phyloP scores from a whole-genome alignment of 2,113 vertebrate genomes.

The Corythornis madagascariensis region DNA sequence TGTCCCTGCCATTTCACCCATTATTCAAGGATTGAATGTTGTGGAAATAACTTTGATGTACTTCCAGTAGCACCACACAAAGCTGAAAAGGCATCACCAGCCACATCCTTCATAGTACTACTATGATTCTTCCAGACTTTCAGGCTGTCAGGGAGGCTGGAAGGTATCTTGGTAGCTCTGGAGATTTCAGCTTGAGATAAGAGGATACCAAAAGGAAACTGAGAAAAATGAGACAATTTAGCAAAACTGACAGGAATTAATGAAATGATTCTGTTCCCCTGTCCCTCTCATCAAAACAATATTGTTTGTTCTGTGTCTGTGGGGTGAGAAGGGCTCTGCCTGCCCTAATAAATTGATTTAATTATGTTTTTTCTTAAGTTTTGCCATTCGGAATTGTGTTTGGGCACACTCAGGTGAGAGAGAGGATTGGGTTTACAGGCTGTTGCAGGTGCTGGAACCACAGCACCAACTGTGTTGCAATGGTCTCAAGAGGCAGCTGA shows the following conservation, averaged over 20 bases:
- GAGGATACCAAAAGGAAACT: not conserved
- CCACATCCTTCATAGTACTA: not conserved
- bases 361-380: not conserved
- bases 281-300: not conserved
- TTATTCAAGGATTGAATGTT: not conserved
- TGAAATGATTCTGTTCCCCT: not conserved
- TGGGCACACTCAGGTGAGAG: not conserved
- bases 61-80: not conserved
- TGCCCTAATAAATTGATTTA: not conserved
- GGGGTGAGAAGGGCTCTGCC: not conserved
- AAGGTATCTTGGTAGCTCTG: not conserved
- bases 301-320: not conserved
- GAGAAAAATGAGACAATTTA: constrained; percentile 33
- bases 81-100: not conserved
- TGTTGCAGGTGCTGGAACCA: not conserved
- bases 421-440: not conserved
- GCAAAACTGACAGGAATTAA: constrained; percentile 32
- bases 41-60: not conserved
- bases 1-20: not conserved
- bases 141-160: not conserved
- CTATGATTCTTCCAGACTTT: not conserved
- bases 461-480: not conserved
- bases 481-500: not conserved
- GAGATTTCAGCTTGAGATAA: not conserved
- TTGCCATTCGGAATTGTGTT: not conserved